Evolutionary conservation across 2,888 invertebrate species (phyloP).

Genomic region (Aleiodes testaceus): DNA sequence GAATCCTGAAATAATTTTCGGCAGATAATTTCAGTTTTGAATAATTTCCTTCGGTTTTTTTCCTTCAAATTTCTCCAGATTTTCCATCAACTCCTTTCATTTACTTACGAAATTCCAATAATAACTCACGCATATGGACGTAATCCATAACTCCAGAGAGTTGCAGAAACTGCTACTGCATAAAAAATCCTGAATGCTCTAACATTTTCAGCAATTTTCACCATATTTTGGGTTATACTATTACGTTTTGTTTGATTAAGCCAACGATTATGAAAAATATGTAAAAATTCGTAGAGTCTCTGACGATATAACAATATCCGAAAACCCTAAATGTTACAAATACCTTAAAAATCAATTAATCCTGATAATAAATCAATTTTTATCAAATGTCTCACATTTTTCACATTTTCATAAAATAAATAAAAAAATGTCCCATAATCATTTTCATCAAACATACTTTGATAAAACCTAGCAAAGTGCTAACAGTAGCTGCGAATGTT

Average conservation of each 20-base stretch:
- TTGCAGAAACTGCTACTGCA: background rate
- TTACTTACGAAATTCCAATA: background rate
- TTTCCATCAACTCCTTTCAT: too few relatives aligned
- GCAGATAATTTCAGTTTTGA: too few relatives aligned
- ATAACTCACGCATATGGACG: slow-evolving; percentile 9
- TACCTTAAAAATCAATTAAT: too few relatives aligned
- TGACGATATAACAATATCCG: background rate
- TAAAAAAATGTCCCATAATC: too few relatives aligned
- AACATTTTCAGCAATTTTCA: background rate
- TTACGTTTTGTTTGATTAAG: background rate
- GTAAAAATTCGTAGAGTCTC: background rate
- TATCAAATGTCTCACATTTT: too few relatives aligned
- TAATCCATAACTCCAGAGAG: background rate
- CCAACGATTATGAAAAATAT: background rate
- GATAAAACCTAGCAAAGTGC: too few relatives aligned
- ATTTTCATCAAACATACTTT: too few relatives aligned
- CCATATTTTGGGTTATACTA: background rate
- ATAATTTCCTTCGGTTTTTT: background rate
- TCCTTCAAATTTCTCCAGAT: too few relatives aligned
- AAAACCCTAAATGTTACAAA: background rate
- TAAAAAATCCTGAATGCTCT: background rate
- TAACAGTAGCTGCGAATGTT: too few relatives aligned
- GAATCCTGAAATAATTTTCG: too few relatives aligned
- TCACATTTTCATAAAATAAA: too few relatives aligned
- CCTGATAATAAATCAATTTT: too few relatives aligned